Evolutionary conservation across 2,888 invertebrate species (phyloP).

Genomic region (Mycalesis mineus): DNA sequence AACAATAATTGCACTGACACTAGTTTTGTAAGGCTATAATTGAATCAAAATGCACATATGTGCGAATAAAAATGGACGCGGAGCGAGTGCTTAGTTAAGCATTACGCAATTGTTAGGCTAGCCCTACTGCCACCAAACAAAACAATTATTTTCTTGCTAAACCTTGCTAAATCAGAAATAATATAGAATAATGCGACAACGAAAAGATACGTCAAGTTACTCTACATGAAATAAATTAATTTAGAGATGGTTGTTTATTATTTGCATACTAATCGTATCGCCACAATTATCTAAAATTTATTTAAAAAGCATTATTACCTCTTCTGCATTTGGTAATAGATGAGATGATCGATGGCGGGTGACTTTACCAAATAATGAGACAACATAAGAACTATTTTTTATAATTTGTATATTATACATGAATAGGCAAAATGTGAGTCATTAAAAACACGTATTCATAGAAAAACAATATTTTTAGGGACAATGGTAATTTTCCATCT

Average conservation of each 20-base stretch:
- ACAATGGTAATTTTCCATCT: constrained; percentile 51
- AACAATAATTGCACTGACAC: too few relatives aligned
- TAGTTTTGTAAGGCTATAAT: too few relatives aligned
- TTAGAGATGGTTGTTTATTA: too few relatives aligned
- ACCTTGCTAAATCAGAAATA: too few relatives aligned
- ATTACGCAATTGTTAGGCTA: too few relatives aligned
- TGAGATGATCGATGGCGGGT: constrained; percentile 10
- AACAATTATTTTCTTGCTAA: too few relatives aligned
- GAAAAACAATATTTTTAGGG: constrained; percentile 51
- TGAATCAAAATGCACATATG: too few relatives aligned
- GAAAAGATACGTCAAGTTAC: background rate
- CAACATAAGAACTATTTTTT: constrained; percentile 58
- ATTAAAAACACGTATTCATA: constrained; percentile 71
- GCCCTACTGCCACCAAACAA: too few relatives aligned
- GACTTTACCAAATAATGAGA: constrained; percentile 41
- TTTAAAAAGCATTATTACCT: constrained; percentile 10
- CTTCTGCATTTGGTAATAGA: background rate
- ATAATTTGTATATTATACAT: constrained; percentile 75
- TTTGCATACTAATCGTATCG: too few relatives aligned
- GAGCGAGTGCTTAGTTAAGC: too few relatives aligned
- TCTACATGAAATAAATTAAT: too few relatives aligned
- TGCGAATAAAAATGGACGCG: too few relatives aligned
- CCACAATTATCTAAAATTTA: background rate
- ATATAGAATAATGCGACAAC: background rate
- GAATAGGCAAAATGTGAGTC: constrained; percentile 76